Percentiles rank a stretch among this genome's conserved stretches.
Evolutionary conservation across 2,113 vertebrate species (phyloP).

Genomic region (Cyprinodon tularosa): DNA sequence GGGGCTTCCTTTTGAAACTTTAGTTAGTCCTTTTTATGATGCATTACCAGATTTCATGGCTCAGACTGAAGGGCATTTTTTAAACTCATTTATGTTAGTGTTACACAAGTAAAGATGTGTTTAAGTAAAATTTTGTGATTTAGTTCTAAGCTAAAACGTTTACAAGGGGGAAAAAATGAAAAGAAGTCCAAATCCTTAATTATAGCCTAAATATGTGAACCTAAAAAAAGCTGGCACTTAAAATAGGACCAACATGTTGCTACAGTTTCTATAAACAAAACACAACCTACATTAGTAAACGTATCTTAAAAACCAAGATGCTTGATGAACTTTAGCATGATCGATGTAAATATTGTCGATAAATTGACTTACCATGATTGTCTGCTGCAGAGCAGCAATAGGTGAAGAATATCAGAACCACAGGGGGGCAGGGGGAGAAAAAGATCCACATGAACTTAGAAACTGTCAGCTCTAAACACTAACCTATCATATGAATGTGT

Average conservation of each 20-base stretch:
- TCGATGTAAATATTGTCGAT: constrained; percentile 32
- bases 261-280: neutral
- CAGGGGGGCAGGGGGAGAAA: constrained; percentile 63
- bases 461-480: constrained; percentile 39
- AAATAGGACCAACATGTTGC: constrained; percentile 3
- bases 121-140: neutral
- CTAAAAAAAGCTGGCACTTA: too few relatives aligned
- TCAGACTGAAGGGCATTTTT: neutral
- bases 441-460: constrained; percentile 60
- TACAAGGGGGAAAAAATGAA: neutral
- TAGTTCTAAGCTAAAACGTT: neutral
- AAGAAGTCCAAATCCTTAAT: neutral
- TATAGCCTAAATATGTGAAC: constrained; percentile 5
- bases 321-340: constrained; percentile 14
- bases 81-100: neutral
- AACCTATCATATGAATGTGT: constrained; percentile 27
- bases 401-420: constrained; percentile 56
- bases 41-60: too few relatives aligned
- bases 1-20: too few relatives aligned
- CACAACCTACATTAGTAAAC: neutral
- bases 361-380: constrained; percentile 75
- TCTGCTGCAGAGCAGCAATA: constrained; percentile 74
- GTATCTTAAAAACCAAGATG: constrained; percentile 20
- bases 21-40: too few relatives aligned
- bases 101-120: neutral